These are phyloP conservation scores for Xanthia icteritia DNA, from an alignment of 2,888 invertebrate genomes.

Conservation along the genomic window DNA sequence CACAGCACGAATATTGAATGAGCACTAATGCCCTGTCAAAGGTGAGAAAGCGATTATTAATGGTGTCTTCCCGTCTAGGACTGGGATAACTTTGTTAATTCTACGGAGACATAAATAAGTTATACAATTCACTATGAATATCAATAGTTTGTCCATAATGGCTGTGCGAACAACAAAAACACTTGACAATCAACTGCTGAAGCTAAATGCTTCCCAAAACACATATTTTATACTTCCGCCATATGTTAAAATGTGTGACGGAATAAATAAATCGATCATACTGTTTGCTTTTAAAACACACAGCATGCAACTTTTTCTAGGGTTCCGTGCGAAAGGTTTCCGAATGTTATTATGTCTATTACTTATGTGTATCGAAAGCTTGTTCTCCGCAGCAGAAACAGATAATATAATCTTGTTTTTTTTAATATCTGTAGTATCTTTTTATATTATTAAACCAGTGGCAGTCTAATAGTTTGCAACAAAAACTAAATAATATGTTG, in stretches of 20 bases:
- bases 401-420: neutral
- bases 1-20: constrained; percentile 60
- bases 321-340: neutral
- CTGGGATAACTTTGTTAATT: constrained; percentile 43
- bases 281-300: neutral
- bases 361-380: neutral
- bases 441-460: neutral
- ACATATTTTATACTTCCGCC: constrained; percentile 32
- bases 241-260: constrained; percentile 31
- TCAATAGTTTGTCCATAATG: constrained; percentile 35
- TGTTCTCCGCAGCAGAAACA: neutral
- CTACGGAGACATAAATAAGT: constrained; percentile 40
- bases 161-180: constrained; percentile 18
- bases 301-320: neutral
- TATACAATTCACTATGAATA: constrained; percentile 46
- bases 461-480: neutral
- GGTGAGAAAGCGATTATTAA: constrained; percentile 59
- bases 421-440: neutral
- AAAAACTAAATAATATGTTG: constrained; percentile 16
- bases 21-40: constrained; percentile 49
- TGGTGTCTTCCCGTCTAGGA: constrained; percentile 43
- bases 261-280: constrained; percentile 29
- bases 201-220: constrained; percentile 25
- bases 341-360: neutral
- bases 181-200: constrained; percentile 32